Evolutionary conservation across 2,888 invertebrate species (phyloP).

Genomic region (Spodoptera picta): DNA sequence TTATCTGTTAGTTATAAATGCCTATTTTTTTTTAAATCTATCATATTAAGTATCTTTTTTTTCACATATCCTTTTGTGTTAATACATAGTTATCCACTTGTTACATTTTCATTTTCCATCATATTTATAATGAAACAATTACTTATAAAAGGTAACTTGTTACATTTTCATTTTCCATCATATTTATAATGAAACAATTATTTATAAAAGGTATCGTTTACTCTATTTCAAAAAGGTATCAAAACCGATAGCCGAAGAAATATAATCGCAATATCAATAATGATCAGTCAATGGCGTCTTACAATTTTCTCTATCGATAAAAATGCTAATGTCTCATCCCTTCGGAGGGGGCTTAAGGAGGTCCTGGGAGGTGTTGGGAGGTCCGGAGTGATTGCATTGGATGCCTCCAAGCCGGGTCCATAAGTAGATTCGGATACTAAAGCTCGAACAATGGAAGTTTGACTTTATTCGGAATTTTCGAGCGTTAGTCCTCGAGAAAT

Average conservation of each 20-base stretch:
- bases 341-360: slow-evolving; percentile 37
- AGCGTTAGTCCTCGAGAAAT: slow-evolving; percentile 52
- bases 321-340: slow-evolving; percentile 83
- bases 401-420: slow-evolving; percentile 63
- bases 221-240: not conserved
- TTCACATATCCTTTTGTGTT: too few relatives aligned
- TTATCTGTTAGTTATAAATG: slow-evolving; percentile 1
- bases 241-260: slow-evolving; percentile 28
- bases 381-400: slow-evolving; percentile 80
- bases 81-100: too few relatives aligned
- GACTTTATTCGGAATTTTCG: slow-evolving; percentile 63
- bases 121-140: not conserved
- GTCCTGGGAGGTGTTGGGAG: slow-evolving; percentile 57
- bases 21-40: too few relatives aligned
- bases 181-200: not conserved
- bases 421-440: slow-evolving; percentile 69
- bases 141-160: not conserved
- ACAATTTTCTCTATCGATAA: slow-evolving; percentile 80
- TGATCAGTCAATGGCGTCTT: slow-evolving; percentile 65
- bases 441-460: slow-evolving; percentile 65
- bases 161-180: too few relatives aligned
- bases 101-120: too few relatives aligned
- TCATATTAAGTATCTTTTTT: too few relatives aligned
- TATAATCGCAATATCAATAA: slow-evolving; percentile 56
- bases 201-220: not conserved